phyloP scores from a whole-genome alignment of 2,888 invertebrate genomes.

The Scrobipalpa costella region DNA sequence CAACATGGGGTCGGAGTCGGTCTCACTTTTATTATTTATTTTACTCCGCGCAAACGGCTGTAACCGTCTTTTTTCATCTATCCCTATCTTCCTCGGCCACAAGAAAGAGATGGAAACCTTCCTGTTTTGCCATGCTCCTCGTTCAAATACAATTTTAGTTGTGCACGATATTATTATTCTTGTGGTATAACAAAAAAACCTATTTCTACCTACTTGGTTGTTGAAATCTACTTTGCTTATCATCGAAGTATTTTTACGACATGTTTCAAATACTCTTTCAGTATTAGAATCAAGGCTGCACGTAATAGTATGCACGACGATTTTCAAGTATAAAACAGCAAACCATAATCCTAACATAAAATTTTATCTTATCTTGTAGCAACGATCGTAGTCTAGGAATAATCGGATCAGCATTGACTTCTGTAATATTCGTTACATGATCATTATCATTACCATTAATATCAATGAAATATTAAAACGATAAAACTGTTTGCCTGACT shows the following conservation, averaged over 20 bases:
- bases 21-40: slow-evolving; percentile 70
- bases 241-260: slow-evolving; percentile 31
- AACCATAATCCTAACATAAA: slow-evolving; percentile 6
- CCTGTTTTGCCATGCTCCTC: slow-evolving; percentile 62
- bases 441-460: slow-evolving; percentile 3
- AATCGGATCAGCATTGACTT: slow-evolving; percentile 10
- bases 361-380: slow-evolving; percentile 23
- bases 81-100: slow-evolving; percentile 54
- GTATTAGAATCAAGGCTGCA: slow-evolving; percentile 33
- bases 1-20: slow-evolving; percentile 63
- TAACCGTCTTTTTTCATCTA: slow-evolving; percentile 67
- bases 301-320: slow-evolving; percentile 28
- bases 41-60: slow-evolving; percentile 67
- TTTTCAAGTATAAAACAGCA: slow-evolving; percentile 7
- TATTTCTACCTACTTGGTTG: slow-evolving; percentile 28
- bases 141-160: slow-evolving; percentile 48
- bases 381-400: slow-evolving; percentile 1
- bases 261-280: slow-evolving; percentile 33
- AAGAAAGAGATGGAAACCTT: slow-evolving; percentile 53
- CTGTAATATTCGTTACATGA: slow-evolving; percentile 13
- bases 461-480: slow-evolving; percentile 24
- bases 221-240: background rate
- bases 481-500: slow-evolving; percentile 6
- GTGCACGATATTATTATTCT: slow-evolving; percentile 25
- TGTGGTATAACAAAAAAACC: slow-evolving; percentile 35